Base-by-base conservation (phyloP, 1,140 invertebrate species). In the Trachelipus rathkii region DNA sequence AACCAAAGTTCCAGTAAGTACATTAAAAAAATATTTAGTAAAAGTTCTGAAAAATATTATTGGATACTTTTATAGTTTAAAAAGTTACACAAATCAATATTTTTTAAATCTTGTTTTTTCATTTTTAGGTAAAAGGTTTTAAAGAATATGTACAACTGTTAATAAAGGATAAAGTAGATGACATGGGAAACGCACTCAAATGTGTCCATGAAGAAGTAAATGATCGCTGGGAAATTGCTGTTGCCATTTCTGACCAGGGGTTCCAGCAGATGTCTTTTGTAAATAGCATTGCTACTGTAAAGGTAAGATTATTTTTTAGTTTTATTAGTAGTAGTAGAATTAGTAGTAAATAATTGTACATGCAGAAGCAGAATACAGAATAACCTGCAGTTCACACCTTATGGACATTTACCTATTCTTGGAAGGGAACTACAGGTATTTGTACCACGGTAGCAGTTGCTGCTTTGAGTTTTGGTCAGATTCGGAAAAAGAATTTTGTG, bases 251-350 rank as follows among this genome's bases (percentile, higher is more conserved):
- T 68, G 92, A 94, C 78, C 90, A 89, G 79, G 95, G 94, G 8
- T 98, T 85, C 15, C 95, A 98, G 84, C 97, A 99, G 88, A 93
- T 98, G 81, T 99, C 97, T 43, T 99, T 99, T 87, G 98, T 99
- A 8, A 99, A 99, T 86, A 98, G 95, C 80, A 99, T 99, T 83
- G 96, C 97, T 15, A 99, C 98, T 0, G 96, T 94, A 10, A 99
- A 99, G 89, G 91, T 91, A 86, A 73, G 8, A 44, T n/a, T 23
- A 6, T 33, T 33, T 33, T 33, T n/a, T n/a, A n/a, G 19, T 24
- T 69, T 33, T 3, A 33, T 1, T 33, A 33, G 6, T 33, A 33
- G 33, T 33, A 33, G 33, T 33, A 6, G 33, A 33, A 33, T 33
- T 33, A n/a, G n/a, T 33, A 3, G 33, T 33, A 33, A 33, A 3